Conservation (phyloP, 2,797 vertebrate species). For the Sparidentex hasta region DNA sequence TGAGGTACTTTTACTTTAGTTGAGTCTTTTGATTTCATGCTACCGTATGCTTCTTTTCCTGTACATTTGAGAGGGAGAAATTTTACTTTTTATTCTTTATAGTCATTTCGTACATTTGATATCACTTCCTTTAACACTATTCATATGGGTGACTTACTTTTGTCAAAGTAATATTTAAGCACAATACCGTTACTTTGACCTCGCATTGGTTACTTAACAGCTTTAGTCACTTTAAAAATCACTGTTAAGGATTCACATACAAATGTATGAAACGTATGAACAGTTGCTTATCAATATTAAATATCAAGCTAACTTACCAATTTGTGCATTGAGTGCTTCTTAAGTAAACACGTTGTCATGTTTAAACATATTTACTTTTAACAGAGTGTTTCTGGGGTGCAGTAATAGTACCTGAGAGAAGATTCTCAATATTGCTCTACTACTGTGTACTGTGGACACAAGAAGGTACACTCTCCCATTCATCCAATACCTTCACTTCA, state of each 20-base stretch:
- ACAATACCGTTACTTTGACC: too few relatives aligned
- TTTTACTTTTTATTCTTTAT: background rate
- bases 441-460: background rate
- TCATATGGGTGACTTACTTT: too few relatives aligned
- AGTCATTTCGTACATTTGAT: too few relatives aligned
- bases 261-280: too few relatives aligned
- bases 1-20: background rate
- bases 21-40: background rate
- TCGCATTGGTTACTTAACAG: too few relatives aligned
- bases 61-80: background rate
- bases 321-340: too few relatives aligned
- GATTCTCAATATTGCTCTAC: background rate
- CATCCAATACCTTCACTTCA: constrained; percentile 21
- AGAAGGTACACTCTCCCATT: background rate
- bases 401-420: background rate
- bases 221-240: too few relatives aligned
- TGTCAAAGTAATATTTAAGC: too few relatives aligned
- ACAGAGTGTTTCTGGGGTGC: background rate
- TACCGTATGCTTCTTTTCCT: background rate
- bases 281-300: too few relatives aligned
- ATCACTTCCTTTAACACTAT: too few relatives aligned
- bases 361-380: background rate
- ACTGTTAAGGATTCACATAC: too few relatives aligned
- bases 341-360: background rate
- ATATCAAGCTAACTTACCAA: too few relatives aligned